Conservation (phyloP, 2,888 invertebrate species). For the Steromphala cineraria region DNA sequence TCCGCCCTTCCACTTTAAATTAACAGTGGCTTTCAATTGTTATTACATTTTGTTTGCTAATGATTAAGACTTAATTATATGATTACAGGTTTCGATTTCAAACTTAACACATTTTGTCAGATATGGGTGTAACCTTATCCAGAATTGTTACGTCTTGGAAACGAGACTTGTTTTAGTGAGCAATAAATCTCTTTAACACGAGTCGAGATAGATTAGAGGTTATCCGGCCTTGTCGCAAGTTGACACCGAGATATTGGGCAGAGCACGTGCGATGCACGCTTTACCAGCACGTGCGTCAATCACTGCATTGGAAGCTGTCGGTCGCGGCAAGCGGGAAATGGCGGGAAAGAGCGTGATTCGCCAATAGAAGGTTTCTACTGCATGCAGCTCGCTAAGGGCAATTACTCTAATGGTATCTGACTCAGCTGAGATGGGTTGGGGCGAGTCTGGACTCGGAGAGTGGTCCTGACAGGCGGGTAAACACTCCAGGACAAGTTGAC, state of each 20-base stretch:
- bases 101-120: conserved; percentile 2
- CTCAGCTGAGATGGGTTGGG: not conserved
- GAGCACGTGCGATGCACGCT: conserved; percentile 8
- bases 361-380: not conserved
- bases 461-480: conserved; percentile 14
- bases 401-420: conserved; percentile 24
- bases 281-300: conserved; percentile 14
- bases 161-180: not conserved
- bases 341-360: not conserved
- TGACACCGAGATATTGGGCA: conserved; percentile 2
- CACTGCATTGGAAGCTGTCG: not conserved
- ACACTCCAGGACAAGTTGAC: conserved; percentile 10
- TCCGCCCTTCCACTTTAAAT: no score
- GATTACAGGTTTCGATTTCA: not conserved
- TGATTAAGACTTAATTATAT: not conserved
- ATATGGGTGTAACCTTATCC: not conserved
- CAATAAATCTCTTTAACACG: conserved; percentile 13
- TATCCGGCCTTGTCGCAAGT: not conserved
- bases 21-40: no score
- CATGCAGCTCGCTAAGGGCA: conserved; percentile 6
- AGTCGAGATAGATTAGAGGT: conserved; percentile 12
- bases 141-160: not conserved
- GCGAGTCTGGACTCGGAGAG: not conserved
- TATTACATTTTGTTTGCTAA: not conserved
- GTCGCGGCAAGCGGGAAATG: not conserved